Percentiles rank a stretch among this genome's conserved stretches.
Evolutionary conservation across 2,797 vertebrate genomes (phyloP).

Genomic region (Echiichthys vipera): DNA sequence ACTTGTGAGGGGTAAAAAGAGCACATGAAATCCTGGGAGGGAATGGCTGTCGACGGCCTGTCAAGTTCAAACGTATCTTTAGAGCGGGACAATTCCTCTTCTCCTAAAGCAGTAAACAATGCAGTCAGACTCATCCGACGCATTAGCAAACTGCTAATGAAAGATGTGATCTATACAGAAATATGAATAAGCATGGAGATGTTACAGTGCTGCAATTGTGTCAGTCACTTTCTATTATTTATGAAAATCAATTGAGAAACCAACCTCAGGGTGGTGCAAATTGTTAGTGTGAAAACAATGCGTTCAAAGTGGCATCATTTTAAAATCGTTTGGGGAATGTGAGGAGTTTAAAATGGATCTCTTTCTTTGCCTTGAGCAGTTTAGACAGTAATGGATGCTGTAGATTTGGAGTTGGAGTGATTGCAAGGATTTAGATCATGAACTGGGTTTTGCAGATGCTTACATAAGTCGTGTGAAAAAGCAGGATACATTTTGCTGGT

Average conservation of each 20-base stretch:
- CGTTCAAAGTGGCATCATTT: slow-evolving; percentile 53
- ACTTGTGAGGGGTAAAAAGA: slow-evolving; percentile 43
- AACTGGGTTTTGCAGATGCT: slow-evolving; percentile 32
- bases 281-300: slow-evolving; percentile 63
- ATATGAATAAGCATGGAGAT: slow-evolving; percentile 52
- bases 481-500: slow-evolving; percentile 9
- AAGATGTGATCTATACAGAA: slow-evolving; percentile 42
- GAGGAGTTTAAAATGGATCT: slow-evolving; percentile 54
- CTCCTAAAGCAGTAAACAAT: slow-evolving; percentile 64
- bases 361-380: slow-evolving; percentile 45
- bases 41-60: slow-evolving; percentile 60
- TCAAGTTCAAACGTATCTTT: slow-evolving; percentile 68
- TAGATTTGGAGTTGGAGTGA: slow-evolving; percentile 7
- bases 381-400: slow-evolving; percentile 32
- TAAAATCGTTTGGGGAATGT: slow-evolving; percentile 38
- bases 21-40: slow-evolving; percentile 56
- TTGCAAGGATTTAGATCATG: slow-evolving; percentile 15
- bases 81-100: slow-evolving; percentile 57
- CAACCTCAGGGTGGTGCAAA: slow-evolving; percentile 57
- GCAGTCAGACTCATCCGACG: slow-evolving; percentile 43
- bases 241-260: slow-evolving; percentile 60
- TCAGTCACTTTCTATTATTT: slow-evolving; percentile 63
- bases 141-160: slow-evolving; percentile 60
- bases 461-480: slow-evolving; percentile 7
- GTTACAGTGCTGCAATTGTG: slow-evolving; percentile 46